These are phyloP conservation scores for Saccopteryx bilineata DNA, from an alignment of 2,113 vertebrate species.

Conservation along the genomic window DNA sequence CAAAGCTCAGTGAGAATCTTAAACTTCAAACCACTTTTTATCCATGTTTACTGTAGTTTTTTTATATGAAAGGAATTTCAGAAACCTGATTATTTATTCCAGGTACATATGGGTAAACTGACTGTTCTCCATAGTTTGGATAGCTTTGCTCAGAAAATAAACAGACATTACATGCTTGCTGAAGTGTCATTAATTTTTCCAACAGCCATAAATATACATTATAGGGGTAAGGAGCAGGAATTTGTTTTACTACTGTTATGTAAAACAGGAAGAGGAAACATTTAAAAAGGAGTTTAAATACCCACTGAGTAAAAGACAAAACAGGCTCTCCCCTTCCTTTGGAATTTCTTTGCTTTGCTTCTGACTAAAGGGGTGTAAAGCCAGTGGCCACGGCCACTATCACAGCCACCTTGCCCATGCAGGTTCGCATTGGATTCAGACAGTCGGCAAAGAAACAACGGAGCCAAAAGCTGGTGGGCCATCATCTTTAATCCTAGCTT, in stretches of 20 bases:
- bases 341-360: not conserved
- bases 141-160: slow-evolving; percentile 55
- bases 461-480: too few relatives aligned
- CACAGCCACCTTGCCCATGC: too few relatives aligned
- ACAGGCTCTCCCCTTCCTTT: not conserved
- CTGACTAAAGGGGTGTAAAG: not conserved
- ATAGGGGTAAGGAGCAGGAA: slow-evolving; percentile 50
- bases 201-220: slow-evolving; percentile 53
- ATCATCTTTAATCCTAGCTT: too few relatives aligned
- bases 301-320: slow-evolving; percentile 32
- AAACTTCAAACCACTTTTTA: slow-evolving; percentile 35
- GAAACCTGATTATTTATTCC: slow-evolving; percentile 13
- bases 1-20: slow-evolving; percentile 38
- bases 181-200: slow-evolving; percentile 33
- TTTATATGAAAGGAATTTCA: slow-evolving; percentile 52
- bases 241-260: slow-evolving; percentile 59
- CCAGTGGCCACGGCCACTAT: too few relatives aligned
- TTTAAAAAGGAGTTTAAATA: slow-evolving; percentile 57
- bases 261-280: slow-evolving; percentile 51
- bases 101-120: not conserved
- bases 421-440: too few relatives aligned
- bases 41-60: not conserved
- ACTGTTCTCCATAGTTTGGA: not conserved
- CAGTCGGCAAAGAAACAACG: too few relatives aligned
- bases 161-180: slow-evolving; percentile 12